These are phyloP conservation scores for Trisateles emortualis DNA, from an alignment of 2,888 invertebrate species.

Conservation along the genomic window DNA sequence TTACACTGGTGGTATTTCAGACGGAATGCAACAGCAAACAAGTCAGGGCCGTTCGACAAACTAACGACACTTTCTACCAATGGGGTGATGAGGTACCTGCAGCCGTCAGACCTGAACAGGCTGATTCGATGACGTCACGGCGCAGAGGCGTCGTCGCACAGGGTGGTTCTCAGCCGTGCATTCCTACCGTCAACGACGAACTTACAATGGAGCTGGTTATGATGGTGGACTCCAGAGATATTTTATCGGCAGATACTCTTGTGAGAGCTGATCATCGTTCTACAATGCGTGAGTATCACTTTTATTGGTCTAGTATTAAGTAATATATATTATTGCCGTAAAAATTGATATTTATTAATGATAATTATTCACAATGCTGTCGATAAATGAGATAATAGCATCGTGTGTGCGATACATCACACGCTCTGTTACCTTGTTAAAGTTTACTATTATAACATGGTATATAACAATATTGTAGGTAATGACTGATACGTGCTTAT, in stretches of 20 bases:
- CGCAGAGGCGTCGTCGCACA: conserved; percentile 57
- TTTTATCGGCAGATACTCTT: conserved; percentile 88
- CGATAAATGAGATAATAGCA: not conserved
- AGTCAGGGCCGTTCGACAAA: conserved; percentile 60
- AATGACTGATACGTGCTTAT: conserved; percentile 18
- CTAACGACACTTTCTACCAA: conserved; percentile 60
- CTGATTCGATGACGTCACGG: conserved; percentile 4
- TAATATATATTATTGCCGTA: too few species aligned
- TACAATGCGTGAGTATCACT: conserved; percentile 62
- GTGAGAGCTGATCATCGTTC: conserved; percentile 87
- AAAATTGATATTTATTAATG: too few species aligned
- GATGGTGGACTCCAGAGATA: conserved; percentile 79
- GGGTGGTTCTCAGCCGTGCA: conserved; percentile 57
- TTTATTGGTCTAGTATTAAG: not conserved
- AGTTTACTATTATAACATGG: conserved; percentile 11
- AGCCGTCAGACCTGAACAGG: conserved; percentile 43
- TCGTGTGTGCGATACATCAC: conserved; percentile 15
- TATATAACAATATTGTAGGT: too few species aligned
- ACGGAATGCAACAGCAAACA: conserved; percentile 57
- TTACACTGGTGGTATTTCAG: conserved; percentile 37
- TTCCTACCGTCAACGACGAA: conserved; percentile 49
- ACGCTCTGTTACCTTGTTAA: conserved; percentile 19
- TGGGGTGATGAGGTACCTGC: conserved; percentile 52
- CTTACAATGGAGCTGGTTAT: conserved; percentile 75
- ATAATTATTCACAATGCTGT: not conserved